Base-by-base conservation (phyloP, 2,113 vertebrate genomes). In the Nyctibius bracteatus region DNA sequence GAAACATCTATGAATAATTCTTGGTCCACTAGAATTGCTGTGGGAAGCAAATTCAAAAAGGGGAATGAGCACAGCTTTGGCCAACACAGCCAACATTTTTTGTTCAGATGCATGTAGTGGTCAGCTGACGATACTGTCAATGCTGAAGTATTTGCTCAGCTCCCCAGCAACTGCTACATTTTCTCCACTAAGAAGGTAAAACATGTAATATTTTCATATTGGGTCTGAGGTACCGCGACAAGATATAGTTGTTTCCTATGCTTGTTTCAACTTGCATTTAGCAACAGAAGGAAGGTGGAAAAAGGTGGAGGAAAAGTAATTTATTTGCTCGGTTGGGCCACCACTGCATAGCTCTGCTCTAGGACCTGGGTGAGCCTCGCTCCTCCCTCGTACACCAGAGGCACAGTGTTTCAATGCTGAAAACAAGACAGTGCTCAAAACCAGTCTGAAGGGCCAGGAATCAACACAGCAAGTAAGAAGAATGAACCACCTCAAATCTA, bases 1-100 rank as follows among this genome's bases (percentile, higher is more conserved):
- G 96, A 94, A 95, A 79, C 49, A 68, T 93, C 66, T 80, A 68
- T 39, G 74, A 85, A 95, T 91, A 93, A 93, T 77, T 94, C 77
- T 91, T 65, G 71, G 81, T 94, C 81, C 66, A 83, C 84, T 80
- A 87, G 74, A 93, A 95, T 46, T 95, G 89, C 74, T 92, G 87
- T 3, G 46, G 81, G 54, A 91, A 93, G 78, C 54, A 90, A 90
- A 93, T 88, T 94, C 49, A 72, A 70, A 80, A 54, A 78, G 30
- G 71, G 52, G 54, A 94, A 92, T 41, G 47, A 96, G 84, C 46
- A 80, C 20, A 86, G 23, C 54, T 95, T 82, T 77, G 87, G 54
- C 58, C 59, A 93, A 27, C 39, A 31, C 18, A 66, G 63, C 43
- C 39, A 22, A 19, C 18, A 27, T n/a, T 78, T 90, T 65, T 52